Evolutionary conservation across 2,888 invertebrate species (phyloP).

Genomic region (Sabellastarte sp.): DNA sequence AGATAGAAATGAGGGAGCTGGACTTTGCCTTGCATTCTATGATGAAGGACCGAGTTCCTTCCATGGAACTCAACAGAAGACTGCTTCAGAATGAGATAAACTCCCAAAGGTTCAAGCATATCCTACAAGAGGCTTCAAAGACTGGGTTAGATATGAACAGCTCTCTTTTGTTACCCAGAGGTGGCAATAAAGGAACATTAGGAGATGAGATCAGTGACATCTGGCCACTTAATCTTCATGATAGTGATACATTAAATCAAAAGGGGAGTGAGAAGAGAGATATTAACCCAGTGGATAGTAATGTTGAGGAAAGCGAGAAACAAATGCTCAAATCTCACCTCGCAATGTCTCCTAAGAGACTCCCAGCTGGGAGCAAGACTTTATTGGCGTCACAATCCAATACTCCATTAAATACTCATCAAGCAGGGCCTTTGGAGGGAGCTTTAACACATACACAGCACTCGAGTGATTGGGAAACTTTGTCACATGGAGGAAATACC

Average conservation of each 20-base stretch:
- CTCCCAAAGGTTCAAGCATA: slow-evolving; percentile 20
- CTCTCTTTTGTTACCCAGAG: too few relatives aligned
- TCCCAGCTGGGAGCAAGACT: too few relatives aligned
- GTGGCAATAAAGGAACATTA: too few relatives aligned
- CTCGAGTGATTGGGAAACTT: neutral
- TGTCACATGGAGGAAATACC: too few relatives aligned
- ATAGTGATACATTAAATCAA: too few relatives aligned
- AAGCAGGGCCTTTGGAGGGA: neutral
- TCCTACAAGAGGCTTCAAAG: slow-evolving; percentile 19
- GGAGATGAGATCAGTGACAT: neutral
- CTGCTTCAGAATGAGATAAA: slow-evolving; percentile 29
- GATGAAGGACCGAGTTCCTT: slow-evolving; percentile 30
- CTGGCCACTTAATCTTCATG: too few relatives aligned
- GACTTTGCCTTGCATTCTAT: slow-evolving; percentile 30
- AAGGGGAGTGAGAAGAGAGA: too few relatives aligned
- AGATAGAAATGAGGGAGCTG: slow-evolving; percentile 30
- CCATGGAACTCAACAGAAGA: slow-evolving; percentile 28
- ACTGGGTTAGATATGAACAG: too few relatives aligned
- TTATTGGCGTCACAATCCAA: too few relatives aligned
- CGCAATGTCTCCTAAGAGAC: too few relatives aligned
- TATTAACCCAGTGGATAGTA: neutral
- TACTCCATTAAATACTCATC: neutral
- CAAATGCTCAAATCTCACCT: neutral
- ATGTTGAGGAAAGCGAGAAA: neutral
- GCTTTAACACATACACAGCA: neutral